Evolutionary conservation across 2,888 invertebrate genomes (phyloP).

Genomic region (Molorchus minor): DNA sequence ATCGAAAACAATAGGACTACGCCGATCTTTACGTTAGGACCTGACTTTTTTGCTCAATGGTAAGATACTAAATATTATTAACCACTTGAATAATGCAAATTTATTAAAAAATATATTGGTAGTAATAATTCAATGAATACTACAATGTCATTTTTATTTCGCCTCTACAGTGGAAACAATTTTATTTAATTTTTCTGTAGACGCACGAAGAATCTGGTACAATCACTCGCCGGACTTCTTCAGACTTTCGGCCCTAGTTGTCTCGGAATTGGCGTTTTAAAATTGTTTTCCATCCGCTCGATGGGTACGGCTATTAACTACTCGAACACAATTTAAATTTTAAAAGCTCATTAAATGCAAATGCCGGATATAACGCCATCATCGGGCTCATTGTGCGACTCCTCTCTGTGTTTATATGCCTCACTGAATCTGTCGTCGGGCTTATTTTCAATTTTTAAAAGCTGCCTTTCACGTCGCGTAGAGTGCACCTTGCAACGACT

Average conservation of each 20-base stretch:
- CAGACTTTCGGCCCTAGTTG: too few relatives aligned
- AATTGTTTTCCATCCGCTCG: constrained; percentile 14
- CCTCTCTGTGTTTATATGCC: constrained; percentile 14
- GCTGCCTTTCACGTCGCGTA: too few relatives aligned
- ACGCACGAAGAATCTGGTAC: too few relatives aligned
- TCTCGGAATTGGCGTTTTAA: constrained; percentile 13
- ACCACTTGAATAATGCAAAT: too few relatives aligned
- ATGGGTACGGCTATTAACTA: constrained; percentile 18
- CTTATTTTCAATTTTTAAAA: constrained; percentile 9
- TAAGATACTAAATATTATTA: too few relatives aligned
- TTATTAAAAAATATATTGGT: too few relatives aligned
- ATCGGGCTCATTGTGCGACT: constrained; percentile 18
- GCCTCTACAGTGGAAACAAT: too few relatives aligned
- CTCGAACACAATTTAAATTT: constrained; percentile 49
- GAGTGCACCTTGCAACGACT: too few relatives aligned
- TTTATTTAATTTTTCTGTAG: too few relatives aligned
- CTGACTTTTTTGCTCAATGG: constrained; percentile 82
- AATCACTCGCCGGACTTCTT: too few relatives aligned
- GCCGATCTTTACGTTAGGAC: constrained; percentile 79
- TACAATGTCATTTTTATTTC: too few relatives aligned
- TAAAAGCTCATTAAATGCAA: constrained; percentile 53
- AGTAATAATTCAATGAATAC: too few relatives aligned
- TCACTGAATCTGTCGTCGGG: constrained; percentile 1
- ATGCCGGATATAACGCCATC: constrained; percentile 37
- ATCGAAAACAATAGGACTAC: constrained; percentile 63